Evolutionary conservation across 2,888 invertebrate species (phyloP).

Genomic region (Nephrocerus scutellatus): DNA sequence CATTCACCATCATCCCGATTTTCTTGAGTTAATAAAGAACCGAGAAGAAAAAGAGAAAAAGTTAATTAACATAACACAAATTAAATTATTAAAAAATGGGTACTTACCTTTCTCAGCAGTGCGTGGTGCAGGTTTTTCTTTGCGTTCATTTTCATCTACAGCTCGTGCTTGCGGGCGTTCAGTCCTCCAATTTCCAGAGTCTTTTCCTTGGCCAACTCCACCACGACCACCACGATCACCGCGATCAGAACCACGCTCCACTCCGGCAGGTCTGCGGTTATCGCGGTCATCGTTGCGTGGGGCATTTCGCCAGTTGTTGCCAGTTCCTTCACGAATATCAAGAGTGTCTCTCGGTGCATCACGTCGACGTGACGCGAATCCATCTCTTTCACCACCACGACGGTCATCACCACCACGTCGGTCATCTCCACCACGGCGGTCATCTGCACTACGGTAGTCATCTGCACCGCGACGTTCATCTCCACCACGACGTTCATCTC

Average conservation of each 20-base stretch:
- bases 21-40: slow-evolving; percentile 47
- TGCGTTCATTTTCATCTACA: slow-evolving; percentile 33
- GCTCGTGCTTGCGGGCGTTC: slow-evolving; percentile 39
- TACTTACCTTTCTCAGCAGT: slow-evolving; percentile 35
- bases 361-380: slow-evolving; percentile 27
- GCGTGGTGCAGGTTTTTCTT: slow-evolving; percentile 35
- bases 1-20: slow-evolving; percentile 55
- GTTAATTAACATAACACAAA: slow-evolving; percentile 1
- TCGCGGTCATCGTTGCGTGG: slow-evolving; percentile 35
- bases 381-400: slow-evolving; percentile 24
- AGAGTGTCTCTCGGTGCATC: slow-evolving; percentile 25
- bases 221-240: slow-evolving; percentile 34
- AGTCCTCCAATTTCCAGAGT: slow-evolving; percentile 41
- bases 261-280: slow-evolving; percentile 25
- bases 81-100: slow-evolving; percentile 1
- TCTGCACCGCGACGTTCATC: slow-evolving; percentile 18
- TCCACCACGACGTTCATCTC: slow-evolving; percentile 16
- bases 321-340: slow-evolving; percentile 24
- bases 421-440: slow-evolving; percentile 24
- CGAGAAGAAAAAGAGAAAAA: neutral
- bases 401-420: slow-evolving; percentile 28
- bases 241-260: slow-evolving; percentile 23
- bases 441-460: slow-evolving; percentile 7
- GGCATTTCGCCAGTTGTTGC: slow-evolving; percentile 41
- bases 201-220: slow-evolving; percentile 24